These are phyloP conservation scores for Sphaerophoria taeniata DNA, from an alignment of 2,888 invertebrate species.

Conservation along the genomic window DNA sequence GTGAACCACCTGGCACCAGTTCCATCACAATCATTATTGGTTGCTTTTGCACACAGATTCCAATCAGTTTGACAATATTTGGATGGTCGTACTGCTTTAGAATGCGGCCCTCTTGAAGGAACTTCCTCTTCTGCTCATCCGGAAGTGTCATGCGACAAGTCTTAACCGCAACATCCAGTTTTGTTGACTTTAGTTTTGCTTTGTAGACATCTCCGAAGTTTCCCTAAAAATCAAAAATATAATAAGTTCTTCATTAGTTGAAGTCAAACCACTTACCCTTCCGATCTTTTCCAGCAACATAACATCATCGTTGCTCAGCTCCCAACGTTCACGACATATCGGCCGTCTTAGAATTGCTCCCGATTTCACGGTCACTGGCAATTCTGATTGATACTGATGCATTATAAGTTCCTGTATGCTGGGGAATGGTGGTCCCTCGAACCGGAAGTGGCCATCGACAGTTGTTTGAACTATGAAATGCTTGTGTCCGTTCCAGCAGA, in stretches of 20 bases:
- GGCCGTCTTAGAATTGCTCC: constrained; percentile 94
- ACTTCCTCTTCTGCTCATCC: constrained; percentile 96
- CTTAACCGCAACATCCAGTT: constrained; percentile 96
- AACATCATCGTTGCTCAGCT: constrained; percentile 97
- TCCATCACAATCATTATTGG: constrained; percentile 99
- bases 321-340: constrained; percentile 96
- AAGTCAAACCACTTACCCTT: constrained; percentile 86
- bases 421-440: constrained; percentile 96
- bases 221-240: constrained; percentile 86
- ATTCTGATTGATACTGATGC: constrained; percentile 93
- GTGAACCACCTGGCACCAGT: constrained; percentile 93
- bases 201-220: constrained; percentile 99
- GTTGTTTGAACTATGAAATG: constrained; percentile 99
- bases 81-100: constrained; percentile 98
- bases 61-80: constrained; percentile 97
- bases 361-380: constrained; percentile 95
- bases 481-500: constrained; percentile 97
- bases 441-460: constrained; percentile 94
- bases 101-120: constrained; percentile 97
- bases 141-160: constrained; percentile 97
- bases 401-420: constrained; percentile 95
- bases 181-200: constrained; percentile 92
- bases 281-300: constrained; percentile 96
- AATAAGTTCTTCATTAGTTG: background rate
- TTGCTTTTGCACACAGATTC: constrained; percentile 98